Base-by-base conservation (phyloP, 2,113 vertebrate genomes). In the Numida meleagris region DNA sequence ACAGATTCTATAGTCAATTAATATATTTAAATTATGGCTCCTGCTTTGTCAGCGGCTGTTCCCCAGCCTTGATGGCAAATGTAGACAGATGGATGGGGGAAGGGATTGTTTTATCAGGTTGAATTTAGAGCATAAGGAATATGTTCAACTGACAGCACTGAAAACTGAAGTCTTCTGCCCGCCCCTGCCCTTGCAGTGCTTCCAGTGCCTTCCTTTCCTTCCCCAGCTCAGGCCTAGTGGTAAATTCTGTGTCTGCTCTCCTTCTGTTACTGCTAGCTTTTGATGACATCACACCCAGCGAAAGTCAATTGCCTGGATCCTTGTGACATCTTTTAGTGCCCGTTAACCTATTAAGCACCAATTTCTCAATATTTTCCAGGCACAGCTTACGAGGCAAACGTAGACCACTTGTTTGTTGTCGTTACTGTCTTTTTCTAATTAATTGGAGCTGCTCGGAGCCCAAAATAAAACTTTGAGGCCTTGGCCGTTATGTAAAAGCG, bases 401-500 rank as follows among this genome's bases (percentile, higher is more conserved):
- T 12, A 59, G 86, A 29, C 58, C 75, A 24, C 1, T 40, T 36
- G 70, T 13, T 38, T 67, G 11, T 63, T 27, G 24, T 43, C 0
- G 57, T 40, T 63, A 38, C 24, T 84, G 77, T 78, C 80, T 50
- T 14, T 78, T 82, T 50, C 72, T 77, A 62, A 86, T 89, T 82
- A 89, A 43, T 29, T 34, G 67, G 88, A 21, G 91, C 75, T 92
- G 74, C 90, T 61, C 72, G 57, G 53, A 97, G 71, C 89, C 65
- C 94, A 48, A 79, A 97, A 95, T 96, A 94, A 94, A 95, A 96
- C 74, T 94, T 65, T 0, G 58, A 95, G 93, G 78, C 36, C 65
- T 82, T 75, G 42, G 86, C 46, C 74, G 2, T 96, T 96, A 68
- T 95, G 70, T 97, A 82, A 95, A 72, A 65, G 88, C 55, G 10